phyloP scores from a whole-genome alignment of 2,888 invertebrate species.

The Oligia strigilis region DNA sequence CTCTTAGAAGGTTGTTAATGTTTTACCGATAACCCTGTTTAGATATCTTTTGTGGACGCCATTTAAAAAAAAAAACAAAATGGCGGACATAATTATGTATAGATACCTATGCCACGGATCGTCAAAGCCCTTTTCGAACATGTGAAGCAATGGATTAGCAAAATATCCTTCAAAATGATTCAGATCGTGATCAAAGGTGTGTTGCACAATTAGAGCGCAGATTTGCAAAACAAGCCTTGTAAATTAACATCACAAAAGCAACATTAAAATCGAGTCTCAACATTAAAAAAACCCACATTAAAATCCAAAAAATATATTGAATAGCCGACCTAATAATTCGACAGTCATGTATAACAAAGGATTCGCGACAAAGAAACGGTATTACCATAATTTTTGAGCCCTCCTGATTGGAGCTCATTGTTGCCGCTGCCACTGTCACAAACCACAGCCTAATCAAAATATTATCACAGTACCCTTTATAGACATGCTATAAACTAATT shows the following conservation, averaged over 20 bases:
- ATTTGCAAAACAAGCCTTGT: not conserved
- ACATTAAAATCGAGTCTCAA: slow-evolving; percentile 12
- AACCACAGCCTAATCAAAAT: slow-evolving; percentile 54
- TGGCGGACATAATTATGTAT: no score
- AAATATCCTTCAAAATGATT: no score
- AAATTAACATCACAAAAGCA: slow-evolving; percentile 28
- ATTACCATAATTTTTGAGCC: slow-evolving; percentile 62
- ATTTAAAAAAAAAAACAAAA: no score
- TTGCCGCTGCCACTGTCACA: slow-evolving; percentile 27
- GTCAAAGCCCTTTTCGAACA: no score
- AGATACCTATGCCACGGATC: no score
- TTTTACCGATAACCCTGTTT: no score
- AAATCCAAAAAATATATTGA: slow-evolving; percentile 44
- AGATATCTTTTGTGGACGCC: no score
- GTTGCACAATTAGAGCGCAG: not conserved
- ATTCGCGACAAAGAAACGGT: slow-evolving; percentile 52
- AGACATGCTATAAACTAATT: slow-evolving; percentile 54
- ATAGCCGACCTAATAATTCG: slow-evolving; percentile 47
- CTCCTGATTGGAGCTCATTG: slow-evolving; percentile 57
- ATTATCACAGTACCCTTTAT: slow-evolving; percentile 52
- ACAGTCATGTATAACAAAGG: slow-evolving; percentile 62
- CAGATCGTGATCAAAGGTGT: not conserved
- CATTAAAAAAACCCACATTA: slow-evolving; percentile 7
- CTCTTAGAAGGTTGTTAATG: no score
- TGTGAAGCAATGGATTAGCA: no score